Base-by-base conservation (phyloP, 2,888 invertebrate genomes). In the Orthosia cruda region DNA sequence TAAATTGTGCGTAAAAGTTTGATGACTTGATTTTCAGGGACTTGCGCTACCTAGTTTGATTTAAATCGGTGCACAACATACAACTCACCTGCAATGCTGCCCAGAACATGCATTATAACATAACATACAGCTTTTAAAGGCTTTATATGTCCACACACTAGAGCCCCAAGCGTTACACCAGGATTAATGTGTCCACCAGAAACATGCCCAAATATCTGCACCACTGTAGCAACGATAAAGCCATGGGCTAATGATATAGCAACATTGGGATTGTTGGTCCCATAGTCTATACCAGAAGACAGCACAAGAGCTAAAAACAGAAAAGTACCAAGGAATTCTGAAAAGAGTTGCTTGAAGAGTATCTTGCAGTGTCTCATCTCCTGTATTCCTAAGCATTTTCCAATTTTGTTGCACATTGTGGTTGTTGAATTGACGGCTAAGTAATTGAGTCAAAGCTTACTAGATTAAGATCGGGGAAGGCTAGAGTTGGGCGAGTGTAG, bases 121-220 rank as follows among this genome's bases (percentile, higher is more conserved):
- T 90, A 92, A 13, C 85, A 90, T 16, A 89, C 0, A 11, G 87
- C 91, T 54, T 89, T 90, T 32, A 92, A 64, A 16, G 84, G 74
- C 72, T 85, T 90, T n/a, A 92, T 91, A 61, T 87, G 74, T 15
- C 86, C 86, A 67, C 87, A 88, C 11, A 90, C 74, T 18, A 90
- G 23, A 15, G 82, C 81, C 0, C 90, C 91, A 0, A 89, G 7
- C 0, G 92, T 92, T 5, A 92, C 78, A 16, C 91, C 92, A 0
- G 92, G 92, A 63, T 92, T 92, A 16, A 91, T 76, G 55, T 92
- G 92, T 0, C 86, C 88, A 0, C 92, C 91, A 12, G 91, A 91
- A 0, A 91, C 83, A 58, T 88, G 85, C 0, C 91, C 91, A 13
- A 88, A 77, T n/a, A 90, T 80, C 47, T 89, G 86, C 13, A 91